Conservation (phyloP, 2,888 invertebrate species). For the Dascillus cervinus region DNA sequence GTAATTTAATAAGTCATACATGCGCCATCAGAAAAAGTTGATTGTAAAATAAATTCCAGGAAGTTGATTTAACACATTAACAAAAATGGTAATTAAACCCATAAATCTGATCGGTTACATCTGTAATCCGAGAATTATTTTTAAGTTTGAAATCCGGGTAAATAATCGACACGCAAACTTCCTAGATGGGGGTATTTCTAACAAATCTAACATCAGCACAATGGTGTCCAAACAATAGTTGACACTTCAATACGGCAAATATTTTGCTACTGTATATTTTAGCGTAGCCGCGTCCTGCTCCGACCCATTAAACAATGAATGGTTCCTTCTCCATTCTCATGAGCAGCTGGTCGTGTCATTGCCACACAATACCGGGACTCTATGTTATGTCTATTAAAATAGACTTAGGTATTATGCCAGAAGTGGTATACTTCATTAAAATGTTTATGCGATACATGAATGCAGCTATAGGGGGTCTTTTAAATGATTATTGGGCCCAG, state of each 20-base stretch:
- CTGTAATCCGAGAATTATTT: conserved; percentile 22
- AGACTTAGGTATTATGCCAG: conserved; percentile 38
- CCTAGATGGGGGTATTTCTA: conserved; percentile 24
- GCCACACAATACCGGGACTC: conserved; percentile 34
- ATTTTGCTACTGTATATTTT: conserved; percentile 36
- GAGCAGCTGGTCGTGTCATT: conserved; percentile 38
- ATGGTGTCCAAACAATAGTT: conserved; percentile 39
- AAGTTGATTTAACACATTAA: too few species aligned
- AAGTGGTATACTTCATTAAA: conserved; percentile 43
- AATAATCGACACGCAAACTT: conserved; percentile 7
- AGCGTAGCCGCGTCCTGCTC: conserved; percentile 26
- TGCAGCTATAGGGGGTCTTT: conserved; percentile 31
- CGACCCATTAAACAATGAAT: conserved; percentile 14
- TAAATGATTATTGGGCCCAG: conserved; percentile 21
- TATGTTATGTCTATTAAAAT: conserved; percentile 42
- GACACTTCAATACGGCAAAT: conserved; percentile 44
- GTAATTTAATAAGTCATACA: too few species aligned
- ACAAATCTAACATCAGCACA: conserved; percentile 40
- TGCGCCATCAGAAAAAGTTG: too few species aligned
- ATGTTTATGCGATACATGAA: conserved; percentile 40
- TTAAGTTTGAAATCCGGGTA: conserved; percentile 24
- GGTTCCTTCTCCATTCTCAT: conserved; percentile 21
- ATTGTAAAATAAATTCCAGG: too few species aligned
- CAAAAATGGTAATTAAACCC: too few species aligned
- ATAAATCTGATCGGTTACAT: too few species aligned